Conservation (phyloP, 2,888 invertebrate genomes). For the Marronus borbonicus region DNA sequence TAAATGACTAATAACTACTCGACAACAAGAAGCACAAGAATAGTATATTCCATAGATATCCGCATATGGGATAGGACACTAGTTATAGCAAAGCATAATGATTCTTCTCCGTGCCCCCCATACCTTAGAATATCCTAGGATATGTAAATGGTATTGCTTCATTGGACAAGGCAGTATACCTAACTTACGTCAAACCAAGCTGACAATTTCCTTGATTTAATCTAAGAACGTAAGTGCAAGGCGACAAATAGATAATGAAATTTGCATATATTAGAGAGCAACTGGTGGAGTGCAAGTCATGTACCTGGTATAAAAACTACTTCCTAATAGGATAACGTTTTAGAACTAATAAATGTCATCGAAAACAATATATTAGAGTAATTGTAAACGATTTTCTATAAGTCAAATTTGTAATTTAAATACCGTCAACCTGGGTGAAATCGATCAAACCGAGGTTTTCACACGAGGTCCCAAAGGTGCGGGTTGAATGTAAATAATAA, state of each 20-base stretch:
- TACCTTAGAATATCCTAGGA: background rate
- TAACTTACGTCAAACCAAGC: background rate
- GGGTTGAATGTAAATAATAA: too few species aligned
- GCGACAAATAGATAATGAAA: background rate
- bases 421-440: too few species aligned
- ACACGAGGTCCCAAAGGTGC: too few species aligned
- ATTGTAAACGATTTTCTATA: too few species aligned
- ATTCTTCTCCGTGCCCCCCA: background rate
- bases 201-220: conserved; percentile 6
- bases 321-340: too few species aligned
- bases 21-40: background rate
- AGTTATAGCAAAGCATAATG: background rate
- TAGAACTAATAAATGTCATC: too few species aligned
- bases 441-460: too few species aligned
- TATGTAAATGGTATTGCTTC: conserved; percentile 5
- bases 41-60: background rate
- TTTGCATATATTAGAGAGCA: background rate
- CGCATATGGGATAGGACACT: background rate
- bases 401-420: too few species aligned
- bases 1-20: background rate
- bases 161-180: background rate
- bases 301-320: too few species aligned
- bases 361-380: too few species aligned
- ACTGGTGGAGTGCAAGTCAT: background rate
- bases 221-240: background rate